A percentile compares a stretch with the other conserved stretches of the same genome.
Conservation (phyloP, 2,113 vertebrate genomes). For the Mesocricetus auratus region DNA sequence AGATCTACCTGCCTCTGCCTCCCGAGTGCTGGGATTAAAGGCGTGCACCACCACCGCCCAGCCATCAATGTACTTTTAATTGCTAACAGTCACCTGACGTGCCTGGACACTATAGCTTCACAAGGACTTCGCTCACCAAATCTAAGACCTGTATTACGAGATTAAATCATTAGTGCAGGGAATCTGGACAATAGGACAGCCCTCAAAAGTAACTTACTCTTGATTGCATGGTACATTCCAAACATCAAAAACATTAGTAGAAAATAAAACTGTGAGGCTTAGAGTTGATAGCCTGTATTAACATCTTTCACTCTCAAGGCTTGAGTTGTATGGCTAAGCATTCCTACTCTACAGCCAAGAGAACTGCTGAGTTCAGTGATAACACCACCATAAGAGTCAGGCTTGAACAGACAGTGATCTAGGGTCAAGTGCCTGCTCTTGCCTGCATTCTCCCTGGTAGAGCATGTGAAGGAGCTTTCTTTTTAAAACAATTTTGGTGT, state of each 20-base stretch:
- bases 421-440: background rate
- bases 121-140: slow-evolving; percentile 7
- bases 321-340: background rate
- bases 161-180: background rate
- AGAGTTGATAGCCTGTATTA: background rate
- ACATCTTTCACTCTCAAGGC: background rate
- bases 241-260: slow-evolving; percentile 34
- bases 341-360: background rate
- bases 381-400: background rate
- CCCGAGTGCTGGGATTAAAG: too few species aligned
- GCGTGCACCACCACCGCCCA: too few species aligned
- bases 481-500: background rate
- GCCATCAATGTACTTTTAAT: background rate
- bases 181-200: background rate
- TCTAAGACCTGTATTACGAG: background rate
- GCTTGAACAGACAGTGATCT: background rate
- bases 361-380: background rate
- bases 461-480: background rate
- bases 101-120: background rate
- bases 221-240: background rate
- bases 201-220: slow-evolving; percentile 14
- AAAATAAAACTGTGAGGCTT: background rate
- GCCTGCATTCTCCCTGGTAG: background rate
- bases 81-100: background rate
- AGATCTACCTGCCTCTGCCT: too few species aligned